A percentile compares a stretch with the other conserved stretches of the same genome.
phyloP scores from a whole-genome alignment of 2,113 vertebrate genomes.

The Stigmatopora argus region DNA sequence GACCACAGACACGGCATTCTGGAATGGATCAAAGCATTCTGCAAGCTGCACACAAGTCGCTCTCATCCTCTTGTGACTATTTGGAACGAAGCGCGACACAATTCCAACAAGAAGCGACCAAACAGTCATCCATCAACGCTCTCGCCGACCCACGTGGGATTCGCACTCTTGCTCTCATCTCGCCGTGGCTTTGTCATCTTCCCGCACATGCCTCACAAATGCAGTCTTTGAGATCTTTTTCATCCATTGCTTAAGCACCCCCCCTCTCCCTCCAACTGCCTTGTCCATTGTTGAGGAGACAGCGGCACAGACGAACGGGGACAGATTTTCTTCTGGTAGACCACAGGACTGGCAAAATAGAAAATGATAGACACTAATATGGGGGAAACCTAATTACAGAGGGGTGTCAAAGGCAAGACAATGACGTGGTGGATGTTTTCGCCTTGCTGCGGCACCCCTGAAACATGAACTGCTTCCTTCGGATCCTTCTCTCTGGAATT shows the following conservation, averaged over 20 bases:
- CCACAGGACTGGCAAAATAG: conserved; percentile 53
- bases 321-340: conserved; percentile 59
- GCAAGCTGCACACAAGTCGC: conserved; percentile 56
- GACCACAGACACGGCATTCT: conserved; percentile 65
- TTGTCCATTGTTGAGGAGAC: conserved; percentile 59
- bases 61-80: conserved; percentile 48
- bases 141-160: conserved; percentile 18
- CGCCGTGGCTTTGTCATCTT: conserved; percentile 36
- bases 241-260: conserved; percentile 17
- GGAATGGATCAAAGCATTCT: conserved; percentile 63
- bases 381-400: conserved; percentile 59
- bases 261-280: conserved; percentile 26
- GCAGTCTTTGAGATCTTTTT: conserved; percentile 48
- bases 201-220: conserved; percentile 54
- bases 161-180: conserved; percentile 41
- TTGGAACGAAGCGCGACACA: conserved; percentile 40
- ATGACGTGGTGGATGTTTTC: conserved; percentile 54
- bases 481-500: neutral
- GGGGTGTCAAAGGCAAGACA: conserved; percentile 58
- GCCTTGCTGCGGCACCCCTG: conserved; percentile 56
- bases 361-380: conserved; percentile 50
- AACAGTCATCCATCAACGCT: conserved; percentile 7
- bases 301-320: conserved; percentile 54
- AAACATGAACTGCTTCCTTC: conserved; percentile 61
- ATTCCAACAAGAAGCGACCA: conserved; percentile 29